Evolutionary conservation across 2,888 invertebrate genomes (phyloP), one percentile per base, ranked within the genome.

Genomic region (Cephus pygmeus): DNA sequence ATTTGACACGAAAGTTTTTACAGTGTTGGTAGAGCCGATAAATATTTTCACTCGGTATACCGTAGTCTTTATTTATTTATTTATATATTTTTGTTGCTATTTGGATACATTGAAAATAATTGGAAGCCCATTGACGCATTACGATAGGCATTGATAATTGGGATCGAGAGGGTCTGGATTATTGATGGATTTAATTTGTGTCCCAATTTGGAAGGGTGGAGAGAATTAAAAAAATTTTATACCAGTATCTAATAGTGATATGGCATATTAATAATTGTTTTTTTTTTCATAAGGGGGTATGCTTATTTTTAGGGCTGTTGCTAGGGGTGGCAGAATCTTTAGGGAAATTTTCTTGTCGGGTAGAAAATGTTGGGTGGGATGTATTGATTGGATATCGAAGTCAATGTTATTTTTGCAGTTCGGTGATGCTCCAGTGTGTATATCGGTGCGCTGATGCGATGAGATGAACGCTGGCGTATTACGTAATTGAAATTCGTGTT

Each of bases 1-100:
- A 73, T 75, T 77, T 76, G 40, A 78, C 76, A 77, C 23, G 56
- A 12, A 12, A 56, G 15, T 9, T 56, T 56, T 56, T 56, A 9
- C 2, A 23, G 6, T 0, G 56, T 23, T 23, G 23, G 23, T 9
- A 56, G 23, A 23, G 56, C 23, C 2, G 56, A 56, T 56, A 23
- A 56, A 56, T 56, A 23, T 23, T 56, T 40, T 33, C 30, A 15
- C 30, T 69, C 30, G 30, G 69, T 30, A 15, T 31, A 11, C 3
- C 15, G 30, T 30, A 4, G 31, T 11, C 0, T 30, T 69, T 15
- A 30, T 3, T 69, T 31, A 69, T 15, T 71, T 30, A 1, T 23
- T 23, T 23, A 23, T 23, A 9, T 1, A 9, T 40, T 15, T 2
- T 23, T 23, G 1, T 6, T 2, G 15, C 23, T 2, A 2, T 23